Evolutionary conservation across 2,113 vertebrate genomes (phyloP), one percentile per base, ranked within the genome.

Genomic region (Rostratula benghalensis): DNA sequence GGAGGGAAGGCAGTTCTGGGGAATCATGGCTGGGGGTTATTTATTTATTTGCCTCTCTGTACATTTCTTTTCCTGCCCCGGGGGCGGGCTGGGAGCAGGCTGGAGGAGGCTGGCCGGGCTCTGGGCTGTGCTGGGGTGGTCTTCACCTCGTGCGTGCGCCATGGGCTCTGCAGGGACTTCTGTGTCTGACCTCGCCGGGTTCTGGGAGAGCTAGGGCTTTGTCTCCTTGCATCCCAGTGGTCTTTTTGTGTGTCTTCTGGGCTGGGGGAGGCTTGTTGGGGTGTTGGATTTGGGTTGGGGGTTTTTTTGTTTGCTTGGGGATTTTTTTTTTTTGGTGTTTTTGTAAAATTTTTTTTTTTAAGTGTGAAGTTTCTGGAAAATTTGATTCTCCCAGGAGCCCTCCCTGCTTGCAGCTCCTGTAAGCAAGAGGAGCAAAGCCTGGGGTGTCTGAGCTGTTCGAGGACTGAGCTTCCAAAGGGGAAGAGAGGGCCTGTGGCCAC

Each of bases 21-120:
- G 92, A 82, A 93, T 87, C 75, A 65, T 93, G 94, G 97, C 93
- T 68, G 95, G 79, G 87, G 74, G 60, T 84, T 95, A 13, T 24
- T 65, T 71, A 10, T 24, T 67, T 71, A 11, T 81, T 67, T 82
- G 13, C 22, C 70, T 64, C 79, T 60, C 3, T 13, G 11, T 5
- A 28, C 25, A 1, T 89, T 93, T 82, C 24, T 83, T 82, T 68
- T 48, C 39, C 83, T 21, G 83, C 61, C 88, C 78, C 1, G 9
- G 8, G 63, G 77, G 33, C 2, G 20, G 2, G 35, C 30, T 53
- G 74, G 53, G 81, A 57, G 50, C 43, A 1, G 79, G 61, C 50
- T 28, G 77, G 81, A 73, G 74, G 35, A 65, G 81, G 68, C 85
- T 31, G 65, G 21, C 59, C 16, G 6, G 74, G 77, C 71, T 41